Conservation (phyloP, 2,797 vertebrate species). For the Arremon brunneinucha region DNA sequence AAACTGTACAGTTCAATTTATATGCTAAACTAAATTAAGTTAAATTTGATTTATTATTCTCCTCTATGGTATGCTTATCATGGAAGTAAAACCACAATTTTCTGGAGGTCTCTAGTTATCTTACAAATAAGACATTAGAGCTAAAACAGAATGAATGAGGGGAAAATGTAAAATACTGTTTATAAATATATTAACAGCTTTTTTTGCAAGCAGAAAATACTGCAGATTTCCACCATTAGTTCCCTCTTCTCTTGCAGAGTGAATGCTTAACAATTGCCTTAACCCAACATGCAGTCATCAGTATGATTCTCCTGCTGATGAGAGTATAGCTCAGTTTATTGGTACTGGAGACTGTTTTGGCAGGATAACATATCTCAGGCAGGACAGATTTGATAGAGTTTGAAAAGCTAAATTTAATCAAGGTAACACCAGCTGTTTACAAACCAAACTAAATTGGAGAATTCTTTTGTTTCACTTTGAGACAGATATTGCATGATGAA, state of each 20-base stretch:
- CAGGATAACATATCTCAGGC: background rate
- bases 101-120: background rate
- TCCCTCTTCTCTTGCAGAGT: background rate
- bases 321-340: background rate
- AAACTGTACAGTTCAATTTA: background rate
- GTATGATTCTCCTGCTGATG: background rate
- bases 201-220: background rate
- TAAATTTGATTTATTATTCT: background rate
- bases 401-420: background rate
- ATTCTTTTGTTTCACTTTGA: background rate
- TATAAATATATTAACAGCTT: background rate
- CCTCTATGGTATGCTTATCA: background rate
- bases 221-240: background rate
- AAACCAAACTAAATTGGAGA: background rate
- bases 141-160: background rate
- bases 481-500: background rate
- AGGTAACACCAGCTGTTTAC: background rate
- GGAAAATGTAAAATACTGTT: background rate
- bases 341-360: background rate
- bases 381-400: background rate
- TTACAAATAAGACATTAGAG: background rate
- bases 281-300: background rate
- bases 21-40: background rate
- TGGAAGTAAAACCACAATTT: background rate
- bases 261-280: background rate